Evolutionary conservation across 2,797 vertebrate species (phyloP), one percentile per base, ranked within the genome.

Genomic region (Alfaro cultratus): DNA sequence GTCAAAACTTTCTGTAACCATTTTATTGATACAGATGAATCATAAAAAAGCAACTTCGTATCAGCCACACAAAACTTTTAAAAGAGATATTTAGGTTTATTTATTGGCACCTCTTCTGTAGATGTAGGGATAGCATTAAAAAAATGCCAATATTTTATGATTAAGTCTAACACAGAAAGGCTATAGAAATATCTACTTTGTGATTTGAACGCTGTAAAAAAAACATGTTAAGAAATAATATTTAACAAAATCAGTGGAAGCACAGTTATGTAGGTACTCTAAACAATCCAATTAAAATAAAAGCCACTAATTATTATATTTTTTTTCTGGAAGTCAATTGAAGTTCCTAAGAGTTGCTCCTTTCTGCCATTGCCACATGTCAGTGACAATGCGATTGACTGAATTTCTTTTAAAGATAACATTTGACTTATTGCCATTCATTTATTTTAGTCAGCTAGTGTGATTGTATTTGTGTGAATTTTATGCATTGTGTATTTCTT

Each of bases 51-150:
- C 8, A 21, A 23, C 12, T 34, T 34, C 68, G 41, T 57, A 77
- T 87, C 87, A 91, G 88, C 91, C 89, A 91, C 78, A 3, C 85
- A 81, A 77, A 90, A 34, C 80, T 29, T 70, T 9, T 4, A 16
- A 29, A 45, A 29, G 5, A 29, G 13, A 16, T 29, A 46, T 46
- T 39, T 23, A 68, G 41, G 4, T 18, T 43, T 46, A 71, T 71
- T 71, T 46, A 71, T 26, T 46, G 68, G 43, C 26, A 71, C 68
- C 68, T 29, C 26, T 71, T 29, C 45, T 16, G 15, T 16, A 45
- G 5, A n/a, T 71, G 6, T 45, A 23, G 26, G 43, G 15, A 46
- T n/a, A 41, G 39, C 21, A 10, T 68, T 23, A 39, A 39, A 23
- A 23, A 23, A 8, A 41, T 41, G 11, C 21, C 23, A 23, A 41